These are phyloP conservation scores for Macaca nemestrina DNA, from an alignment of 2,113 vertebrate genomes.

Conservation along the genomic window DNA sequence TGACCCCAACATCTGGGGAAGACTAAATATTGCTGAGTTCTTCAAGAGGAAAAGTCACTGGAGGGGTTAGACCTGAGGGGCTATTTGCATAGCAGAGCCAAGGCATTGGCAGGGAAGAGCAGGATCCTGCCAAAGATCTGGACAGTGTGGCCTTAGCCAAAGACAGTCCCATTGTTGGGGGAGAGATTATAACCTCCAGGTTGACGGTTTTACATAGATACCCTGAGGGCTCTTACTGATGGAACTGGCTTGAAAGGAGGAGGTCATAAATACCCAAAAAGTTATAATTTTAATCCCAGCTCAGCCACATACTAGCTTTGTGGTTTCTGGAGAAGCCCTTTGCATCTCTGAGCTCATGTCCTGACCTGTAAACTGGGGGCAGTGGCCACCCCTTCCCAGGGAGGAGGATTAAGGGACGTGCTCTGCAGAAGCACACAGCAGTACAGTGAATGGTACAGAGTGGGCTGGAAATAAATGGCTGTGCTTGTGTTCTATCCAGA, in stretches of 20 bases:
- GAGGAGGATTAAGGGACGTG: neutral
- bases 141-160: neutral
- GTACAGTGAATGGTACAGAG: rapidly evolving
- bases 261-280: neutral
- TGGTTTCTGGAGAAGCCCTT: neutral
- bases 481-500: neutral
- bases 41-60: neutral
- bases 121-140: neutral
- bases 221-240: neutral
- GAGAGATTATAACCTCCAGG: neutral
- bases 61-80: neutral
- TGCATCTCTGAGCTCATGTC: neutral
- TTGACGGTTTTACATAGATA: neutral
- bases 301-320: neutral
- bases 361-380: neutral
- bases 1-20: conserved; percentile 36
- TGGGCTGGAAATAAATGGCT: neutral
- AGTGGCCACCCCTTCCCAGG: neutral
- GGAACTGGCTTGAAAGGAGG: neutral
- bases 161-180: neutral
- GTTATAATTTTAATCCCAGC: neutral
- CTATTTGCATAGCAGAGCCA: neutral
- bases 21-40: conserved; percentile 60
- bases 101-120: neutral
- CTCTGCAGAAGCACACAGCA: neutral